These are phyloP conservation scores for Cololabis saira DNA, from an alignment of 2,113 vertebrate species.

Conservation along the genomic window DNA sequence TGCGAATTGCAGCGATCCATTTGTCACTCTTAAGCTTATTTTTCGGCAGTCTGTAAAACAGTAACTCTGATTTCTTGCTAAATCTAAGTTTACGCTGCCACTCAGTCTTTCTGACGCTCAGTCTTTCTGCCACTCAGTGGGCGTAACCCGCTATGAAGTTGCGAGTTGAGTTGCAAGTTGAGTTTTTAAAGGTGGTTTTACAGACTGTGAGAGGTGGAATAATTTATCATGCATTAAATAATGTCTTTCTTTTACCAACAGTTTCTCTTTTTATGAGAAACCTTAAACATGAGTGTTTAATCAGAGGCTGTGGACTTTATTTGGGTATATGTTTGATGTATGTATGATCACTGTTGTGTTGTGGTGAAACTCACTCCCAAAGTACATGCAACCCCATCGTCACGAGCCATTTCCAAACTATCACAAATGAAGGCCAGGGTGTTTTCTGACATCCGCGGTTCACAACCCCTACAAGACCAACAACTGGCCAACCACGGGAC, in stretches of 20 bases:
- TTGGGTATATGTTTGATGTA: constrained; percentile 54
- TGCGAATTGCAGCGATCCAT: no score
- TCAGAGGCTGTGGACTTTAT: constrained; percentile 33
- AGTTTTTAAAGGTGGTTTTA: constrained; percentile 14
- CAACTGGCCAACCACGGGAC: neutral
- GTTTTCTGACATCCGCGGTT: constrained; percentile 16
- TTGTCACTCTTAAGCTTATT: no score
- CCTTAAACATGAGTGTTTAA: constrained; percentile 48
- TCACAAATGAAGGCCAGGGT: constrained; percentile 13
- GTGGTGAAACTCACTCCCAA: constrained; percentile 55
- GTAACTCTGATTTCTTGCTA: no score
- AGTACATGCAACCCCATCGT: constrained; percentile 34
- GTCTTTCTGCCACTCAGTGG: no score
- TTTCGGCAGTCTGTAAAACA: no score
- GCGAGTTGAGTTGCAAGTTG: no score
- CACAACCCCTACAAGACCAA: neutral
- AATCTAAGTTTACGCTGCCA: no score
- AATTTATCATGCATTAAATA: constrained; percentile 30
- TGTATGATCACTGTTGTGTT: constrained; percentile 49
- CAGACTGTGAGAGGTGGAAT: constrained; percentile 17
- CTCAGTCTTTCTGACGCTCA: no score
- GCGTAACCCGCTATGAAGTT: no score
- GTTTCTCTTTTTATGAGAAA: constrained; percentile 64
- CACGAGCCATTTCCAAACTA: constrained; percentile 41
- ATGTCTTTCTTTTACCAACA: constrained; percentile 10